Percentiles rank a stretch among this genome's conserved stretches.
phyloP scores from a whole-genome alignment of 2,888 invertebrate genomes.

The Melanostoma mellinum region DNA sequence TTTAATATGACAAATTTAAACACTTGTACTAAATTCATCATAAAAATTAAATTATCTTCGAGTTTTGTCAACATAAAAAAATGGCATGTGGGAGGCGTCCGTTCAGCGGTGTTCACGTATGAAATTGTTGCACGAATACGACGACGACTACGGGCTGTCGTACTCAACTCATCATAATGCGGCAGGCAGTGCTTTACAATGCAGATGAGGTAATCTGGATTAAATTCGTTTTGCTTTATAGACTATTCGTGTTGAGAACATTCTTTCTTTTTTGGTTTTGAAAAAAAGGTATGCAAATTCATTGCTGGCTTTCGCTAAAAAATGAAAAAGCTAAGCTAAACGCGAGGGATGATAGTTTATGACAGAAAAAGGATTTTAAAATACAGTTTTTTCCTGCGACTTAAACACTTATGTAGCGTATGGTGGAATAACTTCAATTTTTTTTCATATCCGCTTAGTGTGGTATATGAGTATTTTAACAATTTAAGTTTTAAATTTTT shows the following conservation, averaged over 20 bases:
- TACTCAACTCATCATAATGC: slow-evolving; percentile 46
- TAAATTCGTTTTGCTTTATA: slow-evolving; percentile 26
- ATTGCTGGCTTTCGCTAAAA: not conserved
- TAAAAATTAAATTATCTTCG: not conserved
- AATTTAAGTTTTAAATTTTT: too few species aligned
- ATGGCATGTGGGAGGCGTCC: slow-evolving; percentile 65
- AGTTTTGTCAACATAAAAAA: slow-evolving; percentile 9
- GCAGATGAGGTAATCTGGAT: slow-evolving; percentile 70
- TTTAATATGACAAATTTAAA: slow-evolving; percentile 50
- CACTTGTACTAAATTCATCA: slow-evolving; percentile 43
- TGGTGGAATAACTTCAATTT: not conserved
- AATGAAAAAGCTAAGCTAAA: not conserved
- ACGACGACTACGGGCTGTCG: not conserved
- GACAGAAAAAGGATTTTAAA: slow-evolving; percentile 1
- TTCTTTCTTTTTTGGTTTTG: slow-evolving; percentile 12
- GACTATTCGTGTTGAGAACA: slow-evolving; percentile 24
- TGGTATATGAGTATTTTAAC: too few species aligned
- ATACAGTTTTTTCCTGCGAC: too few species aligned
- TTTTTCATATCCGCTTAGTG: not conserved
- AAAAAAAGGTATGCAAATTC: slow-evolving; percentile 52
- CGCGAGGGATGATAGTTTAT: not conserved
- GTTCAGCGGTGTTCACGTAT: not conserved
- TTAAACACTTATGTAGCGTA: too few species aligned
- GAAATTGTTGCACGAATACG: slow-evolving; percentile 52
- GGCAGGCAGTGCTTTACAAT: slow-evolving; percentile 60